These are phyloP conservation scores for Hymenochirus boettgeri DNA, from an alignment of 2,113 vertebrate genomes.

Conservation along the genomic window DNA sequence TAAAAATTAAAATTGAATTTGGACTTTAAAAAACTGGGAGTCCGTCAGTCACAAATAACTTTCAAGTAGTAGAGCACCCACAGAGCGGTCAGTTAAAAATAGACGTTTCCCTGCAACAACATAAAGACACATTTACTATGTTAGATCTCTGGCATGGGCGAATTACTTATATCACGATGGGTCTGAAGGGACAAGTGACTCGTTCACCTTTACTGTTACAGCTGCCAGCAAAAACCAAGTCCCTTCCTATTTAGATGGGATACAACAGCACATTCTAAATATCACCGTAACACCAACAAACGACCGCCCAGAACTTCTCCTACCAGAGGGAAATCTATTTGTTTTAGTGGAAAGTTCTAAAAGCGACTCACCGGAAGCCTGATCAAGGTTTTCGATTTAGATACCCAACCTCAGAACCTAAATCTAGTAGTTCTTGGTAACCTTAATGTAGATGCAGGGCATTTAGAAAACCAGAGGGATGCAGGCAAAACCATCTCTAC, in stretches of 20 bases:
- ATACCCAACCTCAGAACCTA: conserved; percentile 64
- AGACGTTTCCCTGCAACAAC: conserved; percentile 59
- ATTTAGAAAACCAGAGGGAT: conserved; percentile 70
- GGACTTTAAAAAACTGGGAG: conserved; percentile 71
- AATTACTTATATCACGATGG: conserved; percentile 80
- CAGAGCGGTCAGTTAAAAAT: conserved; percentile 69
- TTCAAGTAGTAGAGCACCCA: conserved; percentile 71
- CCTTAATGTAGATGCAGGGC: conserved; percentile 74
- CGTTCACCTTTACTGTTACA: conserved; percentile 77
- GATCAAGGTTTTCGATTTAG: conserved; percentile 71
- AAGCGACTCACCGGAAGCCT: conserved; percentile 69
- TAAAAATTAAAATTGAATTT: conserved; percentile 75
- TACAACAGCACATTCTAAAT: conserved; percentile 64
- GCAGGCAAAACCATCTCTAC: conserved; percentile 64
- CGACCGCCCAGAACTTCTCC: conserved; percentile 74
- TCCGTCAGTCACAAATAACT: conserved; percentile 75
- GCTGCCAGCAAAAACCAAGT: conserved; percentile 65
- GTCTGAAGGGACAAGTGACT: conserved; percentile 73
- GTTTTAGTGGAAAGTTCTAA: conserved; percentile 77
- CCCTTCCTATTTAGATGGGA: conserved; percentile 63
- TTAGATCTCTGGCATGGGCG: conserved; percentile 74
- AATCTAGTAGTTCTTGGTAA: conserved; percentile 78
- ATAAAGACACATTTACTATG: conserved; percentile 72
- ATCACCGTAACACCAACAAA: conserved; percentile 76
- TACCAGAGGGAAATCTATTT: conserved; percentile 78